Conservation (phyloP, 1,140 invertebrate genomes). For the Argopecten irradians region DNA sequence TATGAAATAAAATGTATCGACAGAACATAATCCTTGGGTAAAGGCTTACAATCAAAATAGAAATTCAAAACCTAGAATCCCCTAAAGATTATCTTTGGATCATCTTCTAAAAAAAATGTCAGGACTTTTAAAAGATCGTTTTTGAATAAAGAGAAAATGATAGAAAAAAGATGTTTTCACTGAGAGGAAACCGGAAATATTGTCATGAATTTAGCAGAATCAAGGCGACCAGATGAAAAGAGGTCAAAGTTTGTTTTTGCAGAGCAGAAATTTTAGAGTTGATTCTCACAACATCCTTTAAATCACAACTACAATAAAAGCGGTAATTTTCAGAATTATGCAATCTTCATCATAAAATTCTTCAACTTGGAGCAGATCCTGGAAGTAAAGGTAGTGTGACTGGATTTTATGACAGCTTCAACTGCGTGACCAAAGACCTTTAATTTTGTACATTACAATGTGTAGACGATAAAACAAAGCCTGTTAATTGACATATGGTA, state of each 20-base stretch:
- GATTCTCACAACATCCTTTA: not conserved
- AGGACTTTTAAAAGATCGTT: too few species aligned
- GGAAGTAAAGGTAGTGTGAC: not conserved
- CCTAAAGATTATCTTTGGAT: too few species aligned
- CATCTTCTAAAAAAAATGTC: too few species aligned
- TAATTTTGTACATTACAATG: not conserved
- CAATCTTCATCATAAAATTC: not conserved
- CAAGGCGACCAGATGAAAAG: not conserved
- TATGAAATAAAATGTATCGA: too few species aligned
- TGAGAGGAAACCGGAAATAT: too few species aligned
- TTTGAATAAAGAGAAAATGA: too few species aligned
- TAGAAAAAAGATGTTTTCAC: too few species aligned
- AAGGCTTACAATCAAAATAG: too few species aligned
- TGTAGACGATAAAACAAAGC: not conserved
- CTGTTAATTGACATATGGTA: slow-evolving; percentile 22
- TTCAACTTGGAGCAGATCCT: not conserved
- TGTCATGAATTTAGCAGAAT: too few species aligned
- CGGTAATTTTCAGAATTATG: not conserved
- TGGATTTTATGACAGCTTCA: not conserved
- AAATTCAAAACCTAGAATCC: too few species aligned
- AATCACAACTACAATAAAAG: not conserved
- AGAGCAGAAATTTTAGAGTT: not conserved
- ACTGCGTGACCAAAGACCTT: not conserved
- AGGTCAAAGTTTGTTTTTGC: not conserved
- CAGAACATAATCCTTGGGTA: too few species aligned